Conservation (phyloP, 2,888 invertebrate species). For the Boloria selene region DNA sequence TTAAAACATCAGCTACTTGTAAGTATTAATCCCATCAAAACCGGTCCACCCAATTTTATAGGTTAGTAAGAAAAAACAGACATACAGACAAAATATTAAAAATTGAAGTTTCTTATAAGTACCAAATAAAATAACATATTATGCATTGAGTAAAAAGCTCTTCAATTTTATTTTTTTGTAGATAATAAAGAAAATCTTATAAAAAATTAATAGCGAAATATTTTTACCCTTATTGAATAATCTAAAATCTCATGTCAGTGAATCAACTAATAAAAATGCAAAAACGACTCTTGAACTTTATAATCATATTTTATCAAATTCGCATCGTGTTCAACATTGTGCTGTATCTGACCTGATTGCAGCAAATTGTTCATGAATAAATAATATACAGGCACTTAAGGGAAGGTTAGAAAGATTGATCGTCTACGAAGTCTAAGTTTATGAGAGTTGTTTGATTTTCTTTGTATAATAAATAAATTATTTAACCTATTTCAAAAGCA, state of each 20-base stretch:
- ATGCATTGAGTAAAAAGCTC: no score
- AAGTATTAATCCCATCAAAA: no score
- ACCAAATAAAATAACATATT: no score
- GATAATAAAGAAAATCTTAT: background rate
- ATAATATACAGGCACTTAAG: constrained; percentile 68
- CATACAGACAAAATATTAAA: no score
- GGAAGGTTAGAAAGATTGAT: constrained; percentile 46
- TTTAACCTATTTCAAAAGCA: no score
- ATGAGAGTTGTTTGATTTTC: no score
- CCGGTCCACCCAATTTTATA: no score
- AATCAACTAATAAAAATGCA: constrained; percentile 60
- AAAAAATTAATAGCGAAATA: background rate
- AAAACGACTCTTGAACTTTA: constrained; percentile 48
- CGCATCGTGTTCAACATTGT: constrained; percentile 68
- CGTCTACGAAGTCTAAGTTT: constrained; percentile 29
- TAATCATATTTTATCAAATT: constrained; percentile 75
- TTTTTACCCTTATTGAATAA: constrained; percentile 5
- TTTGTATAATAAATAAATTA: no score
- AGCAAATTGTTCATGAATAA: constrained; percentile 81
- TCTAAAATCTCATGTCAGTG: background rate
- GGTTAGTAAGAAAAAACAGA: no score
- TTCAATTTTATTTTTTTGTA: no score
- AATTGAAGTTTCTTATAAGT: no score
- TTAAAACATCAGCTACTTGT: no score
- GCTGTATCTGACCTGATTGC: constrained; percentile 74